Evolutionary conservation across 2,797 vertebrate species (phyloP).

Genomic region (Tachyglossus aculeatus): DNA sequence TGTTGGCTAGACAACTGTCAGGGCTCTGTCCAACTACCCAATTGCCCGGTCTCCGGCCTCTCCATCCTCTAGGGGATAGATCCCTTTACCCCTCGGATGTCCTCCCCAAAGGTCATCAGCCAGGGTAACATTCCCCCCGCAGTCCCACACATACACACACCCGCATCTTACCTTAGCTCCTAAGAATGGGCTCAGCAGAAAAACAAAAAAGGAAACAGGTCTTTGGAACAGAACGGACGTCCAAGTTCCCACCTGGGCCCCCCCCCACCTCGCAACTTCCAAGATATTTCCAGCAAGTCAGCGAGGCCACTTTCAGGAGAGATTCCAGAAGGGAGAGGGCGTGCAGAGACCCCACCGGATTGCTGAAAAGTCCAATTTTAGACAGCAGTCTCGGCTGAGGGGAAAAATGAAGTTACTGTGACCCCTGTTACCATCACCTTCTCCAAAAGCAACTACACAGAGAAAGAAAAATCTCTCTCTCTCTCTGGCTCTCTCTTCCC

Average conservation of each 20-base stretch:
- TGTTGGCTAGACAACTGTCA: constrained; percentile 76
- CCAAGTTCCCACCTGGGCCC: no score
- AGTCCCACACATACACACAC: no score
- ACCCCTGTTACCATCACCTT: constrained; percentile 50
- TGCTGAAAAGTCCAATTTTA: constrained; percentile 66
- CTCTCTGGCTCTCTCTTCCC: constrained; percentile 25
- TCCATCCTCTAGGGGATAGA: no score
- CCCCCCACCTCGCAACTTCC: no score
- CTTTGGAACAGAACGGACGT: no score
- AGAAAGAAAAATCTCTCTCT: constrained; percentile 65
- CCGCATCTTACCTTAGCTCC: constrained; percentile 83
- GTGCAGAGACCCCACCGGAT: no score
- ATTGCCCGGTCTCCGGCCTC: no score
- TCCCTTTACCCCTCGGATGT: no score
- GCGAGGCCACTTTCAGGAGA: no score
- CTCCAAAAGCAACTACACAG: constrained; percentile 62
- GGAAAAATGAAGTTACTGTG: constrained; percentile 36
- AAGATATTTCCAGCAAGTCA: no score
- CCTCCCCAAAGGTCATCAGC: constrained; percentile 63
- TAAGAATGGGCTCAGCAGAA: constrained; percentile 70
- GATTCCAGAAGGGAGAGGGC: no score
- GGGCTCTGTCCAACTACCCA: no score
- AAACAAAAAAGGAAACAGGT: not conserved
- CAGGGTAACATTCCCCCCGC: constrained; percentile 58
- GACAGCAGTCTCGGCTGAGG: constrained; percentile 48